These are phyloP conservation scores for Danionella cerebrum DNA, from an alignment of 2,113 vertebrate genomes.

Conservation along the genomic window DNA sequence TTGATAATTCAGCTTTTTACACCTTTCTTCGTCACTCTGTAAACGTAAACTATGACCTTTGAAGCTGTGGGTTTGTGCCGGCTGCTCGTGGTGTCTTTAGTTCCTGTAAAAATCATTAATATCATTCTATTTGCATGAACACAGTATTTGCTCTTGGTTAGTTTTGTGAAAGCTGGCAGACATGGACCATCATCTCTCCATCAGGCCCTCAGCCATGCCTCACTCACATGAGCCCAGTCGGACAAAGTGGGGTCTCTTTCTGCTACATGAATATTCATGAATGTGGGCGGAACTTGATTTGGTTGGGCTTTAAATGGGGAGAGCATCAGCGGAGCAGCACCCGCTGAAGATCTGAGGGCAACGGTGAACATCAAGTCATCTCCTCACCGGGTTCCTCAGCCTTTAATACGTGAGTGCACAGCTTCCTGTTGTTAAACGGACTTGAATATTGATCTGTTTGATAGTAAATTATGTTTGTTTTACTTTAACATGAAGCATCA, in stretches of 20 bases:
- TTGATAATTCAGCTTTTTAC: background rate
- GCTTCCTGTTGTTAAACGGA: background rate
- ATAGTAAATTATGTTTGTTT: no score
- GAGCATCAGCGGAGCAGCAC: background rate
- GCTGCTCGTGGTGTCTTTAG: background rate
- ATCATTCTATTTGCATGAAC: background rate
- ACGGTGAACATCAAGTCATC: background rate
- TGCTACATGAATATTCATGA: slow-evolving; percentile 57
- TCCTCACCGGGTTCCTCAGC: background rate
- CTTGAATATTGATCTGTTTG: background rate
- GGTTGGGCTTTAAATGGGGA: slow-evolving; percentile 46
- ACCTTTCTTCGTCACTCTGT: background rate
- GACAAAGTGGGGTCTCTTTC: slow-evolving; percentile 24
- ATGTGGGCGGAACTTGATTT: slow-evolving; percentile 41
- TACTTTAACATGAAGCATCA: no score
- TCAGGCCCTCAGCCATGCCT: background rate
- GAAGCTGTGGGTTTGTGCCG: background rate
- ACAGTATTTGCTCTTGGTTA: background rate
- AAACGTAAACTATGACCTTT: background rate
- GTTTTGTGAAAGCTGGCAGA: background rate
- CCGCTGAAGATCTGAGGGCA: slow-evolving; percentile 27
- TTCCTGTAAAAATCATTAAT: background rate
- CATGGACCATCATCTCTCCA: background rate
- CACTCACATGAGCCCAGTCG: slow-evolving; percentile 35
- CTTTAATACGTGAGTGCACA: slow-evolving; percentile 43